phyloP scores from a whole-genome alignment of 2,888 invertebrate genomes.

The Xylocampa areola region DNA sequence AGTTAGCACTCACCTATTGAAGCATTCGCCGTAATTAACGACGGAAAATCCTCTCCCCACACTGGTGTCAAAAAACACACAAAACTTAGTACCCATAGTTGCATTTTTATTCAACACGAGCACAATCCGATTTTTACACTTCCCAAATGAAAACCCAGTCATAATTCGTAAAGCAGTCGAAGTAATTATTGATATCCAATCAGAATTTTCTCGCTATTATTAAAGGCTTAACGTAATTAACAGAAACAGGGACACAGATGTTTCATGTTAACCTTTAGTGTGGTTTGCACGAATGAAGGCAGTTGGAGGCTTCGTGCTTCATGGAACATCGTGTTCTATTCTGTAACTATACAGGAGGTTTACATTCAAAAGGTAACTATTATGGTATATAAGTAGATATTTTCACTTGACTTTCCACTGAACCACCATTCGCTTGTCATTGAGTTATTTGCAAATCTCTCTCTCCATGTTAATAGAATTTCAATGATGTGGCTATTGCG shows the following conservation, averaged over 20 bases:
- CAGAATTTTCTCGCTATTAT: conserved; percentile 56
- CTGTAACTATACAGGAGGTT: conserved; percentile 42
- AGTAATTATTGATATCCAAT: conserved; percentile 56
- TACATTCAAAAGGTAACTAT: not conserved
- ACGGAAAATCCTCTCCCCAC: conserved; percentile 91
- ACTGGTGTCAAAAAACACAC: conserved; percentile 64
- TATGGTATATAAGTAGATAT: not conserved
- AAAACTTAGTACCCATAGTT: conserved; percentile 66
- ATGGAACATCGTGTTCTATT: conserved; percentile 25
- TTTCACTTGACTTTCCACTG: too few species aligned
- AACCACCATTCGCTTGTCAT: too few species aligned
- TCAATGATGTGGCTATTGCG: too few species aligned
- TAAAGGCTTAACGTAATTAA: conserved; percentile 60
- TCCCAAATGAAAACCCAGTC: conserved; percentile 65
- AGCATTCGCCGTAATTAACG: conserved; percentile 92
- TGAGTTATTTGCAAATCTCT: too few species aligned
- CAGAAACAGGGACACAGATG: conserved; percentile 65
- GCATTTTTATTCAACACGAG: conserved; percentile 70
- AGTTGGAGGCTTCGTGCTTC: conserved; percentile 47
- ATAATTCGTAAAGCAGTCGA: conserved; percentile 69
- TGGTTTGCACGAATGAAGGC: conserved; percentile 54
- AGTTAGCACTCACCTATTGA: conserved; percentile 91
- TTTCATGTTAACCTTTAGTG: conserved; percentile 76
- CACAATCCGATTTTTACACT: conserved; percentile 54
- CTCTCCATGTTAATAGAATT: too few species aligned